Conservation (phyloP, 1,140 invertebrate genomes). For the Oreohelix idahoensis region DNA sequence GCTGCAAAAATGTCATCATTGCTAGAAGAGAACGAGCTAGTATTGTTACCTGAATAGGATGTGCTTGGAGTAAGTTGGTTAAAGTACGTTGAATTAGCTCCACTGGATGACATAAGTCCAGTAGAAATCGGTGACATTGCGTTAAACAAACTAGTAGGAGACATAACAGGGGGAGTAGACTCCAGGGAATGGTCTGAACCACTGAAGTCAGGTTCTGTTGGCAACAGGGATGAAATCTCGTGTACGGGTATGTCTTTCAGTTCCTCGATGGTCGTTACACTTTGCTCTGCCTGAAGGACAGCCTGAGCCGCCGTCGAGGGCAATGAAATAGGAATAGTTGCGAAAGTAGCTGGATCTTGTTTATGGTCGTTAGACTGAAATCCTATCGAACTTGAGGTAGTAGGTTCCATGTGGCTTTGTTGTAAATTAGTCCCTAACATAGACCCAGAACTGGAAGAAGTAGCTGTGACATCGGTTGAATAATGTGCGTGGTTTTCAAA, state of each 20-base stretch:
- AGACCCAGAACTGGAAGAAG: not conserved
- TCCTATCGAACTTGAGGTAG: not conserved
- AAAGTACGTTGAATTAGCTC: not conserved
- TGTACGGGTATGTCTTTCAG: not conserved
- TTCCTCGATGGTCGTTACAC: not conserved
- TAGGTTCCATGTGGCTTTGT: not conserved
- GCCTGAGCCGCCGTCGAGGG: not conserved
- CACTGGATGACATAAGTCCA: not conserved
- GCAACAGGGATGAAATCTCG: not conserved
- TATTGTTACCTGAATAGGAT: not conserved
- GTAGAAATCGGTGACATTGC: not conserved
- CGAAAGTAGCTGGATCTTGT: not conserved
- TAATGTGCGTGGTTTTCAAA: not conserved
- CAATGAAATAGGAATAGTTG: not conserved
- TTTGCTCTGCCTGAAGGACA: not conserved
- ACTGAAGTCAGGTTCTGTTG: not conserved
- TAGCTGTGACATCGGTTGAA: not conserved
- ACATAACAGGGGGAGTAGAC: not conserved
- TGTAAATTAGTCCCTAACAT: not conserved
- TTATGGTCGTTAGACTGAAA: not conserved
- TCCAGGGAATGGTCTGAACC: not conserved
- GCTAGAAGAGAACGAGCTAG: not conserved
- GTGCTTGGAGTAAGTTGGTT: not conserved
- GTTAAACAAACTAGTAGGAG: not conserved
- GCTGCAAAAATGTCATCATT: not conserved